Percentiles rank a stretch among this genome's conserved stretches.
phyloP scores from a whole-genome alignment of 2,113 vertebrate genomes.

The Copsychus sechellarum region DNA sequence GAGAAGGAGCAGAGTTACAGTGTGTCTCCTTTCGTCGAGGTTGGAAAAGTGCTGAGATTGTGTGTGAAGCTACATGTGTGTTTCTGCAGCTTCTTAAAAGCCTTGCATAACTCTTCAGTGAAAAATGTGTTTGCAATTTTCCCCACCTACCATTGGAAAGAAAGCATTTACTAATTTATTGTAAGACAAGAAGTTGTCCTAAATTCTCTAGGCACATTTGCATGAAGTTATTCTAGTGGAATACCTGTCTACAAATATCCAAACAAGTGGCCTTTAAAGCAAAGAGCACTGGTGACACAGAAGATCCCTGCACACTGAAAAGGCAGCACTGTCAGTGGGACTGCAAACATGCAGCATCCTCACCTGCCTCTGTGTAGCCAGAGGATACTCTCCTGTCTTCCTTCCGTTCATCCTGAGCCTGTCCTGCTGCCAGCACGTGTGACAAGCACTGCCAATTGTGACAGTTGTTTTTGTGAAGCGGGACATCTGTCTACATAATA shows the following conservation, averaged over 20 bases:
- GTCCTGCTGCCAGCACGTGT: neutral
- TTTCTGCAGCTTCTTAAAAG: neutral
- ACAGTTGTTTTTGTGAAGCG: constrained; percentile 57
- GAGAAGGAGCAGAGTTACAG: neutral
- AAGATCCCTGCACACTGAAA: neutral
- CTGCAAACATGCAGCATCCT: neutral
- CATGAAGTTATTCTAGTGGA: neutral
- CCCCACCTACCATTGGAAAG: neutral
- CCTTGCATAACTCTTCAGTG: neutral
- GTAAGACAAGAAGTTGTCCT: neutral
- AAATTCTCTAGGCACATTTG: neutral
- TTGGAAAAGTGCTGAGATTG: neutral
- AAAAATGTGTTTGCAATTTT: neutral
- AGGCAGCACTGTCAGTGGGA: fast-evolving
- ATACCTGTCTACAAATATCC: neutral
- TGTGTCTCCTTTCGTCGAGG: neutral
- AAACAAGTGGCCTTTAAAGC: neutral
- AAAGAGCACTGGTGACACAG: neutral
- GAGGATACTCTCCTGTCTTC: neutral
- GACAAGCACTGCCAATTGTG: constrained; percentile 26
- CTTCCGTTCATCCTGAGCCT: neutral
- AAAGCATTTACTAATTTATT: neutral
- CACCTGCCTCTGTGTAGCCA: neutral
- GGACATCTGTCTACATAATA: constrained; percentile 58
- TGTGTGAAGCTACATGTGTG: neutral